Base-by-base conservation (phyloP, 2,888 invertebrate species). In the Schizotus pectinicornis region DNA sequence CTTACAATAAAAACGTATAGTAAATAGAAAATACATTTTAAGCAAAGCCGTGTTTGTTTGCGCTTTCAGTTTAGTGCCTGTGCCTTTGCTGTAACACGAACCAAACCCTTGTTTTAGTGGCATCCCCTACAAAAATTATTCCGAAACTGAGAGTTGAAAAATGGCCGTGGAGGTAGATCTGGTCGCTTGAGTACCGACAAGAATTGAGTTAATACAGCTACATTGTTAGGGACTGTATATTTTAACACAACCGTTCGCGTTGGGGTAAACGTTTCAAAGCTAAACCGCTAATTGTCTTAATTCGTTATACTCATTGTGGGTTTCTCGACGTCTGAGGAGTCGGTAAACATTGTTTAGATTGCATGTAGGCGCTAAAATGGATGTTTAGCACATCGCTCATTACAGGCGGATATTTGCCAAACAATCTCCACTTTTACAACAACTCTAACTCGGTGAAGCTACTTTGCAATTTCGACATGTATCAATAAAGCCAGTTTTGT, bases 21-120 rank as follows among this genome's bases (percentile, higher is more conserved):
- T 67, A 75, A 76, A 75, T 75, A 75, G 73, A 75, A 74, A 75
- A 75, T 72, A 70, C 69, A 69, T 72, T 73, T 71, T 61, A 67
- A 68, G 67, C 67, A 68, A 70, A 71, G 70, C 67, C 55, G 50
- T 67, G 70, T 70, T 70, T 71, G 69, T 72, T 71, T 72, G 65
- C 58, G 54, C 63, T 67, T 59, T 57, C 58, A 68, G 65, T 70
- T 70, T 70, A 68, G 67, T 65, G 59, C 66, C 62, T 67, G 68
- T 65, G 56, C 69, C 67, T 72, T 72, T 71, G 55, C 65, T 64
- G 49, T 67, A 62, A 63, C 63, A 68, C 68, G 65, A 66, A 67
- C 62, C 67, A 65, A 70, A 67, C 65, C 67, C 46, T 45, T 9
- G 45, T 9, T 33, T 35, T n/a, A 8, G 9, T 13, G 14, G 7